Percentiles rank a stretch among this genome's conserved stretches.
Conservation (phyloP, 2,797 vertebrate species). For the Synanceia verrucosa region DNA sequence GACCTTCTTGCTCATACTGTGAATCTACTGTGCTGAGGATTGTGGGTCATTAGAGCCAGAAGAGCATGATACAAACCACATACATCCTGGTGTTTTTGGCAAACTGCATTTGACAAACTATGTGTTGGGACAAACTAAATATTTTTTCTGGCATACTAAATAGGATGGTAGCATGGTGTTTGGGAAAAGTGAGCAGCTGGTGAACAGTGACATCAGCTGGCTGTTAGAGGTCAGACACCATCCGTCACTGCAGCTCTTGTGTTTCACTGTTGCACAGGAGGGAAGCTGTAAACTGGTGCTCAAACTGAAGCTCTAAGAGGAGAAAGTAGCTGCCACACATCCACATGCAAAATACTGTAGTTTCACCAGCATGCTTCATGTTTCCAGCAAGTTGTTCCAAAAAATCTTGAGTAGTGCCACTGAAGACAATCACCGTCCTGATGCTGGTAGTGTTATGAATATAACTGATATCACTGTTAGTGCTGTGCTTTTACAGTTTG, state of each 20-base stretch:
- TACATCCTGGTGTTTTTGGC: no score
- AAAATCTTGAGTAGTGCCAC: neutral
- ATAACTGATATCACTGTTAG: neutral
- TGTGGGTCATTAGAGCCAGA: no score
- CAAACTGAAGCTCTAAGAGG: neutral
- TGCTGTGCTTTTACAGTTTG: neutral
- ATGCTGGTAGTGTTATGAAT: neutral
- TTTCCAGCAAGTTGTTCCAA: neutral
- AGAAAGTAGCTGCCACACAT: neutral
- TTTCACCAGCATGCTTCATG: neutral
- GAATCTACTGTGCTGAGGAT: no score
- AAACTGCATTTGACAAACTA: no score
- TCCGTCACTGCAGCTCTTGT: neutral
- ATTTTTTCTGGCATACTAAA: neutral
- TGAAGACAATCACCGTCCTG: neutral
- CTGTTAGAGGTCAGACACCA: neutral
- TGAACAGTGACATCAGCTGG: conserved; percentile 57
- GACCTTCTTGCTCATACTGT: no score
- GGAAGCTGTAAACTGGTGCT: neutral
- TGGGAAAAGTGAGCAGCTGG: neutral
- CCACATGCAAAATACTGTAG: neutral
- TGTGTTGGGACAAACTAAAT: no score
- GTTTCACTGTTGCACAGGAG: neutral
- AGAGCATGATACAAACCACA: no score
- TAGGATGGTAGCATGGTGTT: no score